Percentiles rank a stretch among this genome's conserved stretches.
Conservation (phyloP, 2,888 invertebrate genomes). For the Lycia hirtaria region DNA sequence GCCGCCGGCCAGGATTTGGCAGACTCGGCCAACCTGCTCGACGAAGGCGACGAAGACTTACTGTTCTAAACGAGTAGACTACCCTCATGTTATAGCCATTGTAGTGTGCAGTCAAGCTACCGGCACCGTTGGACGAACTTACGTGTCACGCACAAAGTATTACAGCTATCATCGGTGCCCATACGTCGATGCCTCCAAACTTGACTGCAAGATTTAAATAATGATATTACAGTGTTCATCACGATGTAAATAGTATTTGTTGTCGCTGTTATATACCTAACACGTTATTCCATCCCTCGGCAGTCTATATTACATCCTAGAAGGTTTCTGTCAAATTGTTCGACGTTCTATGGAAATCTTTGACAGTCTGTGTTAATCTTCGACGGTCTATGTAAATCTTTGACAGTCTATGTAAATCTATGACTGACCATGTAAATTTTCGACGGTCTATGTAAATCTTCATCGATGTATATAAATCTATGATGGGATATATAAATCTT, state of each 20-base stretch:
- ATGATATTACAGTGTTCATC: conserved; percentile 76
- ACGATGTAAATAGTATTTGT: conserved; percentile 74
- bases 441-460: background rate
- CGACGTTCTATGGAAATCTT: background rate
- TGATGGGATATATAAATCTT: too few relatives aligned
- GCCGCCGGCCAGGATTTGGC: conserved; percentile 61
- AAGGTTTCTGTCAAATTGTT: background rate
- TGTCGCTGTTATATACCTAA: conserved; percentile 54
- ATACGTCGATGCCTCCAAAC: conserved; percentile 31
- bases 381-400: background rate
- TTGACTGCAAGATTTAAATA: conserved; percentile 64
- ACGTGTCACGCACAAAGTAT: conserved; percentile 19
- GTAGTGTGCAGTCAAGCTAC: conserved; percentile 61
- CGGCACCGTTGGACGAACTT: conserved; percentile 8
- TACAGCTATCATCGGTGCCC: conserved; percentile 4
- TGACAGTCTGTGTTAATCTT: background rate
- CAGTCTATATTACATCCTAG: background rate
- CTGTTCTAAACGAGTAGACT: conserved; percentile 88
- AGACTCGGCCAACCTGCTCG: conserved; percentile 89
- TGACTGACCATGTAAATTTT: background rate
- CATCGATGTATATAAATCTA: conserved; percentile 12
- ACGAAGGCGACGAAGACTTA: conserved; percentile 95
- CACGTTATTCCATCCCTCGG: conserved; percentile 33
- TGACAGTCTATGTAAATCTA: background rate
- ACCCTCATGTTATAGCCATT: conserved; percentile 50